These are phyloP conservation scores for Palythoa heliodiscus DNA, from an alignment of 92 coral and sea anemone genomes.

Conservation along the genomic window DNA sequence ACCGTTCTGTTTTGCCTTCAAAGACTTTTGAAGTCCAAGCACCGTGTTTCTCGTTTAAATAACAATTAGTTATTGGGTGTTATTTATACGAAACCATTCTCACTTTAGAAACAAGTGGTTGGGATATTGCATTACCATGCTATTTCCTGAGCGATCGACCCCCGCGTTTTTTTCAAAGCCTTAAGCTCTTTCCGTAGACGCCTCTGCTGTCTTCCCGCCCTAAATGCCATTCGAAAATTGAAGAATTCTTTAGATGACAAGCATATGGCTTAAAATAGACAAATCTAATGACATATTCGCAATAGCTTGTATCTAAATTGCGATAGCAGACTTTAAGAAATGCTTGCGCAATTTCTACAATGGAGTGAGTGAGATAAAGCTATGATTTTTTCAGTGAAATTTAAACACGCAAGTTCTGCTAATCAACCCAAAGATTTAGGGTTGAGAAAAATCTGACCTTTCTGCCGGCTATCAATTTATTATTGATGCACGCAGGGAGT, in stretches of 20 bases:
- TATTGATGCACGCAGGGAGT: not conserved
- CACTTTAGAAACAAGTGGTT: slow-evolving; percentile 11
- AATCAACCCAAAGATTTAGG: not conserved
- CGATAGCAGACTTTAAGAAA: not conserved
- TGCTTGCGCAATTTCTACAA: not conserved
- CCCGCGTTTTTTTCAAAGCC: slow-evolving; percentile 16
- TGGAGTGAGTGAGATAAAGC: not conserved
- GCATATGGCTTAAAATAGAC: slow-evolving; percentile 12
- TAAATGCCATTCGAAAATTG: slow-evolving; percentile 5
- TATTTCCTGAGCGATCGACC: slow-evolving; percentile 8
- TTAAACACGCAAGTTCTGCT: not conserved
- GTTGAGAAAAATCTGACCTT: not conserved
- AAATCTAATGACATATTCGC: not conserved
- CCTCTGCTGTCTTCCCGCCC: slow-evolving; percentile 14
- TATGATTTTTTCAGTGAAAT: not conserved
- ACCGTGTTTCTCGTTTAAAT: slow-evolving; percentile 5
- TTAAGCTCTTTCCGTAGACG: slow-evolving; percentile 27
- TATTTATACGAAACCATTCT: not conserved
- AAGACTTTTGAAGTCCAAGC: not conserved
- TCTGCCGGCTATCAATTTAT: not conserved
- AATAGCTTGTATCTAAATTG: not conserved
- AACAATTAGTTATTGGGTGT: slow-evolving; percentile 17
- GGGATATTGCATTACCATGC: slow-evolving; percentile 26
- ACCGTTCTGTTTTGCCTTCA: not conserved
- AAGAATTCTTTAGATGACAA: slow-evolving; percentile 3